Conservation (phyloP, 2,113 vertebrate species). For the Lepus americanus region DNA sequence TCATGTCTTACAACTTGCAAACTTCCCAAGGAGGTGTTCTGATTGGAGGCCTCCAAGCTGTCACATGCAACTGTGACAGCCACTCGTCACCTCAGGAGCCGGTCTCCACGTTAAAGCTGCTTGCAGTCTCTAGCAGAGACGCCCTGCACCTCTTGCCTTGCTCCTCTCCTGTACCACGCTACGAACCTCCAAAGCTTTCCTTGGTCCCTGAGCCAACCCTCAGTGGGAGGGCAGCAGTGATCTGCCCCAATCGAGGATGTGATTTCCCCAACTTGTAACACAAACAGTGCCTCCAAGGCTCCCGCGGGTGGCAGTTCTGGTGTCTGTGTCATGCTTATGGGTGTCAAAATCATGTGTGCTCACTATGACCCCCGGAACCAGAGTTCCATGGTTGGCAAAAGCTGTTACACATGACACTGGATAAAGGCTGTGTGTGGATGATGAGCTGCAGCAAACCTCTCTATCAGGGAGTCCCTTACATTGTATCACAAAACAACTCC, state of each 20-base stretch:
- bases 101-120: neutral
- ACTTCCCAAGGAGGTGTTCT: neutral
- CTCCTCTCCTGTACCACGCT: neutral
- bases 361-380: neutral
- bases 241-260: neutral
- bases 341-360: neutral
- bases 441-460: constrained; percentile 61
- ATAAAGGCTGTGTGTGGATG: neutral
- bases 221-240: neutral
- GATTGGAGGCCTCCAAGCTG: neutral
- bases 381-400: neutral
- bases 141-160: neutral
- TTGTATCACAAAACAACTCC: constrained; percentile 74
- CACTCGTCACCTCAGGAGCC: neutral
- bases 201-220: neutral
- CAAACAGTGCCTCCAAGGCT: neutral
- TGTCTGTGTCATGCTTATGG: neutral
- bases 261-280: rapidly evolving
- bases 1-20: neutral
- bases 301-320: neutral
- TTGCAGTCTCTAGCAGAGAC: neutral
- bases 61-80: neutral
- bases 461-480: constrained; percentile 74
- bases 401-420: rapidly evolving
- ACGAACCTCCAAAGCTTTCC: neutral